These are phyloP conservation scores for Buphagus erythrorhynchus DNA, from an alignment of 2,797 vertebrate genomes.

Conservation along the genomic window DNA sequence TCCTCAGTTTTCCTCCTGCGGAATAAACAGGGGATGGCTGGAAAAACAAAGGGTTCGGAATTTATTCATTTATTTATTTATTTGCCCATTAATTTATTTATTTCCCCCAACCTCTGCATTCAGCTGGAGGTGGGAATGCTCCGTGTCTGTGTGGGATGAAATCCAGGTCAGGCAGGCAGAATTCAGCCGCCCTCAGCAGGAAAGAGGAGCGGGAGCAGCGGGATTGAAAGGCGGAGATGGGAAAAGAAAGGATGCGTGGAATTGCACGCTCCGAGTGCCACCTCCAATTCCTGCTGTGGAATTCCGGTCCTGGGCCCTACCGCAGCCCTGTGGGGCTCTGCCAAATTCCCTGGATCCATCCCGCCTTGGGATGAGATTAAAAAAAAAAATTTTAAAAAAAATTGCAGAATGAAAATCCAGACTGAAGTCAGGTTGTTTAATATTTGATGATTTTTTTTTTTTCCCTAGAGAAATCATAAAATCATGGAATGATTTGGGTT, in stretches of 20 bases:
- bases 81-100: background rate
- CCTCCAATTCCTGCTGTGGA: background rate
- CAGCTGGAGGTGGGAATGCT: background rate
- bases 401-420: accelerated
- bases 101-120: background rate
- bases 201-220: constrained; percentile 32
- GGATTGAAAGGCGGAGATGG: background rate
- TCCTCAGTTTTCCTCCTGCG: background rate
- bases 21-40: background rate
- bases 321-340: background rate
- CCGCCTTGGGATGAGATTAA: accelerated
- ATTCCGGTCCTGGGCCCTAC: background rate
- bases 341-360: background rate
- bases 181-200: constrained; percentile 60
- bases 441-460: background rate
- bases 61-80: background rate
- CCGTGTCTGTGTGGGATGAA: background rate
- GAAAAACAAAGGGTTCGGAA: background rate
- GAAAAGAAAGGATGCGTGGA: background rate
- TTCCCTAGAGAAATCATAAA: accelerated
- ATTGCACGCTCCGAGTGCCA: background rate
- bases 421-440: background rate
- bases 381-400: background rate
- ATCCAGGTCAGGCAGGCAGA: constrained; percentile 48
- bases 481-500: background rate